Evolutionary conservation across 2,797 vertebrate species (phyloP).

Genomic region (Pygocentrus nattereri): DNA sequence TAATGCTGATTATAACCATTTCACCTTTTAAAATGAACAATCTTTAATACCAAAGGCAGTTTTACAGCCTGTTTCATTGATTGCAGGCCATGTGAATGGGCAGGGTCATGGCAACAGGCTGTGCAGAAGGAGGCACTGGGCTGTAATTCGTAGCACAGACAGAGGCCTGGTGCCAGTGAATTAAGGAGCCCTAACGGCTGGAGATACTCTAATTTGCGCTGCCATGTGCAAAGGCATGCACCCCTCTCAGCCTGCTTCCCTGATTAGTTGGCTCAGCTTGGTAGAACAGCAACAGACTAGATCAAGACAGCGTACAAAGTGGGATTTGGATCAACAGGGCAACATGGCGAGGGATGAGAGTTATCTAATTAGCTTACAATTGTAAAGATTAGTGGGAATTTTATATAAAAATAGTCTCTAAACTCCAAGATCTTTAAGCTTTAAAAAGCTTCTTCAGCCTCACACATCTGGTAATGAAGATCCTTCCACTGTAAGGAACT

Average conservation of each 20-base stretch:
- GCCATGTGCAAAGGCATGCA: conserved; percentile 85
- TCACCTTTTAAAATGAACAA: background rate
- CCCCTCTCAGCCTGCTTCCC: conserved; percentile 73
- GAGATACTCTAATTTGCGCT: conserved; percentile 85
- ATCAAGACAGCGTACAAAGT: conserved; percentile 31
- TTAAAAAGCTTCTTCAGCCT: too few species aligned
- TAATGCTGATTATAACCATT: background rate
- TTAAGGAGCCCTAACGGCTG: conserved; percentile 78
- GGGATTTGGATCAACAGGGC: conserved; percentile 46
- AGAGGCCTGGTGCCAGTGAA: conserved; percentile 78
- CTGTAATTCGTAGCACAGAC: conserved; percentile 77
- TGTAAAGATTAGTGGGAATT: background rate
- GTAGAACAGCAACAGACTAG: conserved; percentile 37
- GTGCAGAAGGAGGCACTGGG: conserved; percentile 71
- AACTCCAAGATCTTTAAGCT: too few species aligned
- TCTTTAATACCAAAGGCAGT: conserved; percentile 34
- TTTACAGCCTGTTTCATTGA: conserved; percentile 1
- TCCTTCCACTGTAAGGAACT: too few species aligned
- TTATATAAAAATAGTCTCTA: background rate
- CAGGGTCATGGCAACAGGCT: conserved; percentile 70
- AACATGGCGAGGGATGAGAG: background rate
- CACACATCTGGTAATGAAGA: too few species aligned
- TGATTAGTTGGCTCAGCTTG: conserved; percentile 69
- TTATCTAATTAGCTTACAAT: background rate
- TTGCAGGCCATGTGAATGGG: conserved; percentile 70